Conservation (phyloP, 2,888 invertebrate genomes). For the Rhogogaster chlorosoma region DNA sequence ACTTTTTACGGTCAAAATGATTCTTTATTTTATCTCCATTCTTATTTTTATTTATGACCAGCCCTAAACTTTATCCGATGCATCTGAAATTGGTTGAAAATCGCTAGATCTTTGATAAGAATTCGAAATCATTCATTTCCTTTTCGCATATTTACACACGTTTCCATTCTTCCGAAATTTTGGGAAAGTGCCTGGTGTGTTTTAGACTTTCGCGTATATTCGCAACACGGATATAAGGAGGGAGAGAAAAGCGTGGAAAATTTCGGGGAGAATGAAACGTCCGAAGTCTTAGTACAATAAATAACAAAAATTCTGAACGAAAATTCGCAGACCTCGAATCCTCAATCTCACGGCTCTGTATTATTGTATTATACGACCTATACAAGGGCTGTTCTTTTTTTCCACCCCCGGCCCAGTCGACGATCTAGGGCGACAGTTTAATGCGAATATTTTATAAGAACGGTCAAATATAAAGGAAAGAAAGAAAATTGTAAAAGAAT, state of each 20-base stretch:
- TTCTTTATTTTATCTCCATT: background rate
- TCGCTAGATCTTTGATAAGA: background rate
- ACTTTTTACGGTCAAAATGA: background rate
- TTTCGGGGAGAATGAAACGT: background rate
- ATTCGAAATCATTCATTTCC: background rate
- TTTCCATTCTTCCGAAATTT: no score
- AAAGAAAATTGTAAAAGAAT: background rate
- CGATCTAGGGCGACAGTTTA: constrained; percentile 17
- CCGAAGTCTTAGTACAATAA: background rate
- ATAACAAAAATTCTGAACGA: background rate
- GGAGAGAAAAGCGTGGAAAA: background rate
- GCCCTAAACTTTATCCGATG: background rate
- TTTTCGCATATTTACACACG: no score
- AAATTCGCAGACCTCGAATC: constrained; percentile 32
- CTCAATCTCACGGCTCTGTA: constrained; percentile 31
- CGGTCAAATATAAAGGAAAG: background rate
- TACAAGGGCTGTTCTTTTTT: background rate
- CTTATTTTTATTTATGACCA: background rate
- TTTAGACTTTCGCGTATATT: background rate
- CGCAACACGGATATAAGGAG: background rate
- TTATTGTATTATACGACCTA: constrained; percentile 5
- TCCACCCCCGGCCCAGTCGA: background rate
- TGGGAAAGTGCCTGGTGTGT: no score
- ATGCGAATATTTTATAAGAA: constrained; percentile 21
- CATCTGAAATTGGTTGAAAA: background rate